Percentiles rank a stretch among this genome's conserved stretches.
Evolutionary conservation across 1,140 invertebrate species (phyloP).

Genomic region (Drosophila pachea): DNA sequence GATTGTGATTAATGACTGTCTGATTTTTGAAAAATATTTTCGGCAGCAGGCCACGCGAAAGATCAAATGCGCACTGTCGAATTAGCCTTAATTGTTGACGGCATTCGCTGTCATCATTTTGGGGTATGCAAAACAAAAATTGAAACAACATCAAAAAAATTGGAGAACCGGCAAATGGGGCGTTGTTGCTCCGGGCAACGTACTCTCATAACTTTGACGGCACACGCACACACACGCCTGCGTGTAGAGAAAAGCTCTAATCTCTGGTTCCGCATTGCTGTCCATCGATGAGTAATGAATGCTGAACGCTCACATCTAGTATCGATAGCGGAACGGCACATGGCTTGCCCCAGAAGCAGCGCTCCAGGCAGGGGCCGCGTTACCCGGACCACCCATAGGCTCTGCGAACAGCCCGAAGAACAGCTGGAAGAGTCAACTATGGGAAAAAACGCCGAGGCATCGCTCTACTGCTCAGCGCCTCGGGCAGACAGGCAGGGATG

Average conservation of each 20-base stretch:
- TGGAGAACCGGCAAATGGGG: constrained; percentile 14
- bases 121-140: constrained; percentile 11
- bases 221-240: constrained; percentile 5
- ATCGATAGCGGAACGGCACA: neutral
- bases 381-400: neutral
- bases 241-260: constrained; percentile 36
- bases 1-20: constrained; percentile 63
- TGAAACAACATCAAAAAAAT: neutral
- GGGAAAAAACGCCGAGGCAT: no score
- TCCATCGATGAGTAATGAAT: constrained; percentile 37
- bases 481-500: no score
- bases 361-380: neutral
- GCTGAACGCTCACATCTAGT: no score
- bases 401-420: neutral
- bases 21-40: constrained; percentile 50
- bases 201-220: constrained; percentile 35
- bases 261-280: constrained; percentile 69
- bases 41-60: constrained; percentile 43
- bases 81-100: constrained; percentile 66
- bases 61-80: constrained; percentile 42
- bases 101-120: constrained; percentile 50
- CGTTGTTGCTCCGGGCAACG: constrained; percentile 36
- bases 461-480: no score
- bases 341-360: neutral
- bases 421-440: neutral